Evolutionary conservation across 2,888 invertebrate genomes (phyloP), one percentile per base, ranked within the genome.

Genomic region (Conops quadrifasciatus): DNA sequence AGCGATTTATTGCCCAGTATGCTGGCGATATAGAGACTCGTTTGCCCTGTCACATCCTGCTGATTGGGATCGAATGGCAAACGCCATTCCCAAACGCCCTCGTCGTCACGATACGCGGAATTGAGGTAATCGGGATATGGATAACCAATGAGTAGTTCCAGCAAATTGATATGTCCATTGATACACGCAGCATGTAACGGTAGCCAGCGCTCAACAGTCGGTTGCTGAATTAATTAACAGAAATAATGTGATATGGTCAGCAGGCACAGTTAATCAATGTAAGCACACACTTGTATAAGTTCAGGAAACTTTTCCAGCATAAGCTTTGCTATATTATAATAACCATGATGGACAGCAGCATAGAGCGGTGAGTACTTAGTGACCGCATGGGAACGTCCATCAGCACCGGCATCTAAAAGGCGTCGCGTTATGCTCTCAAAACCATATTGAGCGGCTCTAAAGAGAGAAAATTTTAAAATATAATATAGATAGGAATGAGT

Each of bases 61-160:
- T 93, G 91, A 87, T 98, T 98, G 64, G 97, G 90, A 86, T 98
- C 97, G 83, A 97, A 96, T n/a, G 96, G 92, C 84, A 94, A 89
- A 28, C 89, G 89, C 87, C 95, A 98, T 83, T 94, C 94, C 89
- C 91, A 93, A 70, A 91, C 89, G 21, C 92, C 92, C 2, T 89
- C 88, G 47, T 88, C 87, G 82, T 94, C 94, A 70, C 92, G 91
- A 86, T 88, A 92, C 79, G 89, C 89, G 74, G 89, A 88, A 80
- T 91, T 86, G 66, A 92, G 84, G 78, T 90, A 87, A 43, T 90
- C 88, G 0, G 97, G 95, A 87, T 97, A 98, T 0, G 91, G 89
- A 83, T 92, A 94, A 78, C 91, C 90, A 15, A 98, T 89, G 15
- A 98, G 88, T 68, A 93, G 86, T 71, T 94, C 92, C 70, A 97